Evolutionary conservation across 2,888 invertebrate species (phyloP).

Genomic region (Pollenia angustigena): DNA sequence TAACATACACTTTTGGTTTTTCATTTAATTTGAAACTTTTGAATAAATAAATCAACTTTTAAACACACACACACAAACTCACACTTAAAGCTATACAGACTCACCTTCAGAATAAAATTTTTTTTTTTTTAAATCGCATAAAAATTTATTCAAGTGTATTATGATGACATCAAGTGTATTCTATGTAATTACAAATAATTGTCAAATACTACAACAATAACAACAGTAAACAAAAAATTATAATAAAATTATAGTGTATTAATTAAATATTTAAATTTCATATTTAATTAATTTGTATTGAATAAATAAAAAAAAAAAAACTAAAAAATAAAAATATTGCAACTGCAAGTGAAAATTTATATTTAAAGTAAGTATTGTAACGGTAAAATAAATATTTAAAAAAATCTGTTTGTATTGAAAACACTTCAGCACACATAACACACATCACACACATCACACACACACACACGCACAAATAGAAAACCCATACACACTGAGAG

Average conservation of each 20-base stretch:
- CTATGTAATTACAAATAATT: constrained; percentile 47
- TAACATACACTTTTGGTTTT: constrained; percentile 28
- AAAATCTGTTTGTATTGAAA: constrained; percentile 1
- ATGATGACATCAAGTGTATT: constrained; percentile 38
- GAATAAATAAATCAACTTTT: constrained; percentile 34
- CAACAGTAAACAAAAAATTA: neutral
- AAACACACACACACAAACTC: neutral
- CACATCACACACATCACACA: too few species aligned
- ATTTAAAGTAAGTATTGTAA: neutral
- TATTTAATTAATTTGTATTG: constrained; percentile 59
- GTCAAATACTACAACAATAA: neutral
- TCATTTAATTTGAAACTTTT: constrained; percentile 9
- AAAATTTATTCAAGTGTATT: constrained; percentile 39
- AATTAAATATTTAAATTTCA: constrained; percentile 57
- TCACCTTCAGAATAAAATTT: neutral
- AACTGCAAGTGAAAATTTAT: neutral
- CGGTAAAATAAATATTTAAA: neutral
- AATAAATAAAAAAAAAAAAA: constrained; percentile 38
- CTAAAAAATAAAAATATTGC: neutral
- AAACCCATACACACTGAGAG: constrained; percentile 8
- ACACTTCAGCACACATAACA: too few species aligned
- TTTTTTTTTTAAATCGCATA: too few species aligned
- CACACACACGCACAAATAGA: too few species aligned
- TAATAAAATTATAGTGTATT: constrained; percentile 39
- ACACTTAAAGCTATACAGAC: neutral